Percentiles rank a stretch among this genome's conserved stretches.
These are phyloP conservation scores for Caradrina kadenii DNA, from an alignment of 2,888 invertebrate species.

Conservation along the genomic window DNA sequence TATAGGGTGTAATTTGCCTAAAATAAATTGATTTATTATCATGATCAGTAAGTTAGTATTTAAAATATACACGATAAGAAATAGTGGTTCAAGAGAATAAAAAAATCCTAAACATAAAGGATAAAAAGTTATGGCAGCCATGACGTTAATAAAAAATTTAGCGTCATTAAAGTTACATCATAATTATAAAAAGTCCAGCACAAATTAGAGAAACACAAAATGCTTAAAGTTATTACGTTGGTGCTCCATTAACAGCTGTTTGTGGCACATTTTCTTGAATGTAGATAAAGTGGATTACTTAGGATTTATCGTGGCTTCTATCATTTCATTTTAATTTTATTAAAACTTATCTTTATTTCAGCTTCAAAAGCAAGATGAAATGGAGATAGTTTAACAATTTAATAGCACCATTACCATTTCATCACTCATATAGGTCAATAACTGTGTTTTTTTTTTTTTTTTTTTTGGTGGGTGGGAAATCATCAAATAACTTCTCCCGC, in stretches of 20 bases:
- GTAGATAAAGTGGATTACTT: constrained; percentile 4
- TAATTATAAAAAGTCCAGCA: neutral
- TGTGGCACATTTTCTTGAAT: neutral
- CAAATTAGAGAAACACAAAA: neutral
- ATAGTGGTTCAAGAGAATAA: too few relatives aligned
- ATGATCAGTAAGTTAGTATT: too few relatives aligned
- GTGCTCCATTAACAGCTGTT: neutral
- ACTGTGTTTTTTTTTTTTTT: too few relatives aligned
- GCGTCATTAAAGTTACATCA: too few relatives aligned
- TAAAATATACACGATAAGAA: too few relatives aligned
- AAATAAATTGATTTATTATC: too few relatives aligned
- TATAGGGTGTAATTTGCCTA: too few relatives aligned
- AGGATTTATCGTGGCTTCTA: neutral
- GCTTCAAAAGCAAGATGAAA: neutral
- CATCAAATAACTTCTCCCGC: too few relatives aligned
- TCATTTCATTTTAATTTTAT: neutral
- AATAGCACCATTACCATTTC: neutral
- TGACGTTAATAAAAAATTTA: neutral
- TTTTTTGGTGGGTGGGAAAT: too few relatives aligned
- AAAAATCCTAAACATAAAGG: too few relatives aligned
- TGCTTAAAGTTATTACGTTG: constrained; percentile 4
- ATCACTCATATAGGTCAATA: neutral
- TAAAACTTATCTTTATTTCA: neutral
- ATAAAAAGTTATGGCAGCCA: neutral
- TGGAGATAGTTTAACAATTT: too few relatives aligned